Base-by-base conservation (phyloP, 2,113 vertebrate species). In the Brienomyrus brachyistius region DNA sequence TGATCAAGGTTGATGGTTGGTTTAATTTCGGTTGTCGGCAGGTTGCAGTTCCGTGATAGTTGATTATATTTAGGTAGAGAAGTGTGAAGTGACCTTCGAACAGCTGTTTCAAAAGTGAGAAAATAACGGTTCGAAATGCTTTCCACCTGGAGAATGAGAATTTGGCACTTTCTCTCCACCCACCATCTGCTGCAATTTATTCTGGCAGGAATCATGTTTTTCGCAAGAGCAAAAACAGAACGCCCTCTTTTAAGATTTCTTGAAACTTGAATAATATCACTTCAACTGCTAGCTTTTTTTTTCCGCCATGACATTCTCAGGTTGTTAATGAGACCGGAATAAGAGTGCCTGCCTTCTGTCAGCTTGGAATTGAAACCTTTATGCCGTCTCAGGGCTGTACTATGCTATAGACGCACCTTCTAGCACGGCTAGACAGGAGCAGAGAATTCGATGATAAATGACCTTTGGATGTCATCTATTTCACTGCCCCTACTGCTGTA, bases 181-280 rank as follows among this genome's bases (percentile, higher is more conserved):
- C 86, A 87, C 93, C 92, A 94, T 92, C 92, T 94, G 93, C 91
- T 51, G 8, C 51, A 85, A 90, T 92, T 92, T 91, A 88, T 92
- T 85, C 91, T 93, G 91, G 92, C 93, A 91, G 11, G 47, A 31
- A 59, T 52, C 89, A 40, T 92, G 92, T 92, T 91, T 91, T 92
- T 91, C 89, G 90, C 83, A 62, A 91, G 82, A 59, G 88, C 40
- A 51, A 13, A 47, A 92, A 77, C 88, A 87, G 74, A 90, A 66
- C 86, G 1, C 62, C 91, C 52, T 89, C 89, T 87, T 89, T 59
- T 89, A 62, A 90, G 59, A 85, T 90, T 90, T 70, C 89, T 62
- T 82, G 40, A 84, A 59, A 59, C 54, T 59, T 52, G 35, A 91
- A 84, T 74, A 74, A 87, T 74, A 90, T 74, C 35, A 56, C 23